phyloP scores from a whole-genome alignment of 1,140 invertebrate species.

The Pseudomyrmex dendroicus region DNA sequence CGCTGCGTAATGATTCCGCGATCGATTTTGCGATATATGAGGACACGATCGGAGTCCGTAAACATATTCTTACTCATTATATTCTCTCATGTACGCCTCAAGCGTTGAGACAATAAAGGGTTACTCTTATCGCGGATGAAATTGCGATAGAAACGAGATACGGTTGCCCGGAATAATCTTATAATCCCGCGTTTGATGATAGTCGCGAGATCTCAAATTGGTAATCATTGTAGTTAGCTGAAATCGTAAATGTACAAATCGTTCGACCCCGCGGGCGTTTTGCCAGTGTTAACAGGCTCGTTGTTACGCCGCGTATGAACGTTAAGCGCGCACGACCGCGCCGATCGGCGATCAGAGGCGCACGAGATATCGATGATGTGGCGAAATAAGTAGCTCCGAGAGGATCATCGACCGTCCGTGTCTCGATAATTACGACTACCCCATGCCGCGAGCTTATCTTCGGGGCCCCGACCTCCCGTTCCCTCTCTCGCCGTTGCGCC shows the following conservation, averaged over 20 bases:
- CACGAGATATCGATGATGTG: conserved; percentile 70
- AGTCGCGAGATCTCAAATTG: conserved; percentile 11
- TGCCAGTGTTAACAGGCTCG: conserved; percentile 23
- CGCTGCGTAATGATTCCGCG: no score
- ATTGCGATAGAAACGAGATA: neutral
- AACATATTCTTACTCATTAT: neutral
- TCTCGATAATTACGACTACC: conserved; percentile 78
- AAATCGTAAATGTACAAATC: conserved; percentile 24
- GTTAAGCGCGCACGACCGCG: conserved; percentile 41
- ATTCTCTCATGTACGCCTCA: neutral
- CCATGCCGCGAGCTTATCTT: conserved; percentile 77
- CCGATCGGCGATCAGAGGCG: conserved; percentile 44
- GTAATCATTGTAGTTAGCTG: conserved; percentile 33
- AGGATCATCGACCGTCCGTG: conserved; percentile 76
- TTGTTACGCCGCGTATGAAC: conserved; percentile 22
- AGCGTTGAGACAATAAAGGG: neutral
- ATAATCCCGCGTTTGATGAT: neutral
- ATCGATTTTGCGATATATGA: no score
- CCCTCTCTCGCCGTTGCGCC: conserved; percentile 37
- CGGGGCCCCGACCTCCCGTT: conserved; percentile 60
- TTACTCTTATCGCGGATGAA: neutral
- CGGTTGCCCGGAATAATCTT: neutral
- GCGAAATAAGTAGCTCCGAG: conserved; percentile 67
- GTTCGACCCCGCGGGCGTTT: neutral
- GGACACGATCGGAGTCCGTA: no score